Evolutionary conservation across 1,140 invertebrate genomes (phyloP).

Genomic region (Drosophila guanche): DNA sequence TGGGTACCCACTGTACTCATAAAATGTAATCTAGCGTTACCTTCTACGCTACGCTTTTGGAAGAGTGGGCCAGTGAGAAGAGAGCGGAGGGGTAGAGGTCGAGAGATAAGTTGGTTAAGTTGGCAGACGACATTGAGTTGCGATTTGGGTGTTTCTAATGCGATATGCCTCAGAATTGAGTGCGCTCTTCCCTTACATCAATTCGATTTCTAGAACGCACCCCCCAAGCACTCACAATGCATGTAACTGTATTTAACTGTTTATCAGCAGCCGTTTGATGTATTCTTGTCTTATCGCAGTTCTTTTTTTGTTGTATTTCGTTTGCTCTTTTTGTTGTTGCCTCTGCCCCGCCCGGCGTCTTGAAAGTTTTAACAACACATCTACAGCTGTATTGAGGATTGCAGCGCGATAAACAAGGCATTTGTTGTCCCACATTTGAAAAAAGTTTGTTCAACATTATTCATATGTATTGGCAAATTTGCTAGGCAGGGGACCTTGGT

Average conservation of each 20-base stretch:
- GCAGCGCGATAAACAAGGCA: constrained; percentile 50
- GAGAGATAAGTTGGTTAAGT: constrained; percentile 67
- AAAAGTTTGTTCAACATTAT: constrained; percentile 1
- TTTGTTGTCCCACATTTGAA: constrained; percentile 52
- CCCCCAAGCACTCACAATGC: not conserved
- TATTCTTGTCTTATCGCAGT: constrained; percentile 41
- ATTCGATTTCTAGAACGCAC: not conserved
- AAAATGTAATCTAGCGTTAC: constrained; percentile 53
- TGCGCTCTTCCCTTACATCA: too few species aligned
- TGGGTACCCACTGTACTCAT: constrained; percentile 7
- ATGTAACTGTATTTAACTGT: constrained; percentile 9
- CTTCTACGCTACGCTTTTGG: constrained; percentile 19
- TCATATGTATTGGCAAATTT: constrained; percentile 24
- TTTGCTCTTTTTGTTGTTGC: constrained; percentile 13
- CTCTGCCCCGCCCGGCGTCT: constrained; percentile 1
- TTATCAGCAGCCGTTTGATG: constrained; percentile 42
- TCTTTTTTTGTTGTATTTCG: constrained; percentile 17
- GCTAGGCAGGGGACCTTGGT: constrained; percentile 14
- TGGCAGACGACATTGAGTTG: constrained; percentile 60
- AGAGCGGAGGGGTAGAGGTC: constrained; percentile 19
- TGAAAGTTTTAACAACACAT: constrained; percentile 19
- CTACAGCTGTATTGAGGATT: not conserved
- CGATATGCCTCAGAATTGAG: constrained; percentile 16
- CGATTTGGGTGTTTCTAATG: constrained; percentile 51
- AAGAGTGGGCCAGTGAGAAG: not conserved